A percentile compares a stretch with the other conserved stretches of the same genome.
Conservation (phyloP, 2,797 vertebrate species). For the Triplophysa yarkandensis region DNA sequence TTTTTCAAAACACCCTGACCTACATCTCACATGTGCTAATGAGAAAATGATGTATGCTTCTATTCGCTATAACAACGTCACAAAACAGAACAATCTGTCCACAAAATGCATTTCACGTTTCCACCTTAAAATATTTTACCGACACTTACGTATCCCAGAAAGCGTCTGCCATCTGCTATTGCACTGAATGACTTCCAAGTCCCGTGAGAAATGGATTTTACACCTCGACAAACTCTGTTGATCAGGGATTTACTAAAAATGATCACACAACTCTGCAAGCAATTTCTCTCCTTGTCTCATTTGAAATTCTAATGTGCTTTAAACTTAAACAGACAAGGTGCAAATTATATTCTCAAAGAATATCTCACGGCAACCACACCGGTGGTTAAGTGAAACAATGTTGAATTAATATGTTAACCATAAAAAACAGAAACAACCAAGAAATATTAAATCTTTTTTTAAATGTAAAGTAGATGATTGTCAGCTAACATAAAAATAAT, state of each 20-base stretch:
- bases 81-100: background rate
- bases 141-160: background rate
- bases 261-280: conserved; percentile 37
- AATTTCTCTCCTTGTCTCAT: conserved; percentile 30
- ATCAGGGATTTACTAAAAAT: conserved; percentile 50
- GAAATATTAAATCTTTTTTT: too few relatives aligned
- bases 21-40: background rate
- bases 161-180: conserved; percentile 42
- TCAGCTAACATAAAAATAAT: too few relatives aligned
- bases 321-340: conserved; percentile 11
- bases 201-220: conserved; percentile 51
- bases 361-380: background rate
- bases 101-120: background rate
- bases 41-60: conserved; percentile 4
- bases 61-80: background rate
- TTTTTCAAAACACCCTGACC: background rate
- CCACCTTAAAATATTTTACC: conserved; percentile 11
- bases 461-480: too few relatives aligned
- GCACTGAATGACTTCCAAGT: conserved; percentile 34
- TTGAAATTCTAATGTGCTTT: conserved; percentile 17
- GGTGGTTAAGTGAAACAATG: background rate
- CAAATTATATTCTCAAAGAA: conserved; percentile 26
- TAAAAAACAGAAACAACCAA: background rate
- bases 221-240: conserved; percentile 44
- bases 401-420: background rate